These are phyloP conservation scores for Coreoperca whiteheadi DNA, from an alignment of 2,113 vertebrate genomes.

Conservation along the genomic window DNA sequence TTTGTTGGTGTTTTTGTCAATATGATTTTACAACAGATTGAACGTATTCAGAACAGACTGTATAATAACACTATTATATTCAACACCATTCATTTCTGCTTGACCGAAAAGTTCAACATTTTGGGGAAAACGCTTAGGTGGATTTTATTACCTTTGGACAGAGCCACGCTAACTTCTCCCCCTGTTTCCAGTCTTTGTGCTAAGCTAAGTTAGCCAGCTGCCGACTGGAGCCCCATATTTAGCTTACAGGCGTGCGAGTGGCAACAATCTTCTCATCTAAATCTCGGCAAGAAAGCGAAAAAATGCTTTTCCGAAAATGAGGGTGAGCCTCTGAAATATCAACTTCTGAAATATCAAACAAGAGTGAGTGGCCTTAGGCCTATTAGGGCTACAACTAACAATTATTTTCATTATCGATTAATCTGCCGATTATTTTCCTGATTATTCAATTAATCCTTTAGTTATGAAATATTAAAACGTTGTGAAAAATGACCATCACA, in stretches of 20 bases:
- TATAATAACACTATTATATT: too few relatives aligned
- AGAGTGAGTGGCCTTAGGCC: not conserved
- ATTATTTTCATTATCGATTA: not conserved
- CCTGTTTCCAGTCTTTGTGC: not conserved
- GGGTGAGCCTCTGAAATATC: not conserved
- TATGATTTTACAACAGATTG: not conserved
- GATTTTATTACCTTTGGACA: not conserved
- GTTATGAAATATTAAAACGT: not conserved
- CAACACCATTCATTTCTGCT: not conserved
- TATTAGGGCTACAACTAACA: not conserved
- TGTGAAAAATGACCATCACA: not conserved
- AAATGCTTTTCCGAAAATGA: not conserved
- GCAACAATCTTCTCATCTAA: not conserved
- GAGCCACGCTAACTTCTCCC: not conserved
- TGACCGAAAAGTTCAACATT: not conserved
- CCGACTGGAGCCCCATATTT: not conserved
- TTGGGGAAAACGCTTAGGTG: not conserved
- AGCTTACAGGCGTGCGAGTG: not conserved
- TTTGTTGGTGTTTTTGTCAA: not conserved
- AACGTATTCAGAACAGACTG: not conserved
- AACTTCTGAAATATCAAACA: not conserved
- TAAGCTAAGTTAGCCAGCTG: slow-evolving; percentile 1
- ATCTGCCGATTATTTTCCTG: not conserved
- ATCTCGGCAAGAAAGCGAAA: not conserved
- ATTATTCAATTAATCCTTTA: not conserved